Conservation (phyloP, 2,888 invertebrate species). For the Cataglyphis albicans region DNA sequence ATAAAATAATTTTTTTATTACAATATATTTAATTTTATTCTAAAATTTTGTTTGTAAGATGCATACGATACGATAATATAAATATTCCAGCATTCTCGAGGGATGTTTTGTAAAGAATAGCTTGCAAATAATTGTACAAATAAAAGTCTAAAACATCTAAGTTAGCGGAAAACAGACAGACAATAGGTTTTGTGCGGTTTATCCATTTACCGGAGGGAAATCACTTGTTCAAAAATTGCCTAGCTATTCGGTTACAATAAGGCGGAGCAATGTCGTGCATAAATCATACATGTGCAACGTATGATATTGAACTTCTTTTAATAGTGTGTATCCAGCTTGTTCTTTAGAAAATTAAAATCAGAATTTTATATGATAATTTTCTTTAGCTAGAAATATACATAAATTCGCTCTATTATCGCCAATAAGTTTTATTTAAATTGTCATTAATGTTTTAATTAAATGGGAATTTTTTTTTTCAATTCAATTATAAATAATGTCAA, state of each 20-base stretch:
- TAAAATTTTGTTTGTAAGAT: background rate
- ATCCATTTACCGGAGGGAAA: slow-evolving; percentile 7
- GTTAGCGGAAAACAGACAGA: background rate
- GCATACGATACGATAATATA: background rate
- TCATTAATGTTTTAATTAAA: background rate
- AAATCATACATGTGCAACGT: background rate
- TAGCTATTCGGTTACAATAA: background rate
- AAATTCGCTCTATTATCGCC: background rate
- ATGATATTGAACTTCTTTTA: background rate
- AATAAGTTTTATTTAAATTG: background rate
- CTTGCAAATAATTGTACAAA: background rate
- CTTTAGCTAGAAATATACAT: background rate
- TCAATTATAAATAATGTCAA: background rate
- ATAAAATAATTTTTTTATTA: background rate
- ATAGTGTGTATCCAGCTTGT: background rate
- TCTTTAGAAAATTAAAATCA: background rate
- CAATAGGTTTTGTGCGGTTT: background rate
- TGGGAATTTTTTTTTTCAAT: background rate
- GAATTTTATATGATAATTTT: background rate
- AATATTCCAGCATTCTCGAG: background rate
- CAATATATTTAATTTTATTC: background rate
- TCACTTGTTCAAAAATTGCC: slow-evolving; percentile 7
- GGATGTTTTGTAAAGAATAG: background rate
- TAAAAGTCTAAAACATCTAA: background rate
- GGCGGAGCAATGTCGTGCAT: background rate